These are phyloP conservation scores for Metalampra italica DNA, from an alignment of 2,888 invertebrate species.

Conservation along the genomic window DNA sequence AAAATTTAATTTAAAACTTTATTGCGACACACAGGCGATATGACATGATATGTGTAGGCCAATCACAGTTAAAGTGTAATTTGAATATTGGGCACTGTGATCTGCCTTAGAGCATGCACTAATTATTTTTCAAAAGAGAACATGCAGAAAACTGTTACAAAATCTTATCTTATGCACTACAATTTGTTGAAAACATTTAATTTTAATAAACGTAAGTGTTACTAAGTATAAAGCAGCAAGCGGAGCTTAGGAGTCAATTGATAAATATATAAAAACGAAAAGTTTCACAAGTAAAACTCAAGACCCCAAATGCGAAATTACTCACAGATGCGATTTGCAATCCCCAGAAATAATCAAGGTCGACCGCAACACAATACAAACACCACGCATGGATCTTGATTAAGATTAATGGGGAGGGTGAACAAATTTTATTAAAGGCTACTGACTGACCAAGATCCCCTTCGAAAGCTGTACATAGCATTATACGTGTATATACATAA, in stretches of 20 bases:
- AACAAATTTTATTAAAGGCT: conserved; percentile 46
- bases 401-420: conserved; percentile 48
- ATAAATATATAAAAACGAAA: background rate
- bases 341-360: conserved; percentile 41
- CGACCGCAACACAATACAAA: conserved; percentile 33
- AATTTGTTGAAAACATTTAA: no score
- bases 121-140: no score
- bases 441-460: conserved; percentile 12
- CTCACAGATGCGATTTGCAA: conserved; percentile 25
- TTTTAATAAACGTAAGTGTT: background rate
- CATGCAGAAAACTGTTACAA: no score
- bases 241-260: no score
- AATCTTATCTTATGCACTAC: no score
- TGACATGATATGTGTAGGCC: no score
- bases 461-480: background rate
- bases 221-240: background rate
- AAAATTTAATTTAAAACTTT: no score
- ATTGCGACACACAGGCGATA: no score
- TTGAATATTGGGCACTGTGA: no score
- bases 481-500: background rate
- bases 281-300: background rate
- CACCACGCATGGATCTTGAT: conserved; percentile 40
- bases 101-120: no score
- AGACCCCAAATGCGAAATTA: conserved; percentile 10
- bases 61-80: no score